These are phyloP conservation scores for Hecatera dysodea DNA, from an alignment of 2,888 invertebrate genomes.

Conservation along the genomic window DNA sequence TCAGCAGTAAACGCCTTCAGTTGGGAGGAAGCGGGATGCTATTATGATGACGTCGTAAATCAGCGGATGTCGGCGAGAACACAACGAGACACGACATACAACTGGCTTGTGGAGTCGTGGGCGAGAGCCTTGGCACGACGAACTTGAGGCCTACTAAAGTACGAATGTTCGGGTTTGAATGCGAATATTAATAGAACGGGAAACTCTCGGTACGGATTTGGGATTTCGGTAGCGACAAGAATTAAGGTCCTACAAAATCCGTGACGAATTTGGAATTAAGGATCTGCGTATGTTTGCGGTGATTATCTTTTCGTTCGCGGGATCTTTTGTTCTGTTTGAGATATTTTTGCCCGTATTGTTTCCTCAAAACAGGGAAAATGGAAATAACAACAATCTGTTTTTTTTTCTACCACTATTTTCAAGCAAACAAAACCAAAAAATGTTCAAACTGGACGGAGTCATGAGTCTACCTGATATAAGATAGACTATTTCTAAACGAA, in stretches of 20 bases:
- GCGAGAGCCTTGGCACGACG: conserved; percentile 72
- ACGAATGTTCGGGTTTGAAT: conserved; percentile 19
- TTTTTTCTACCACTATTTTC: too few relatives aligned
- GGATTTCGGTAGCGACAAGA: not conserved
- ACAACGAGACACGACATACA: conserved; percentile 74
- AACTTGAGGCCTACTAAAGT: conserved; percentile 57
- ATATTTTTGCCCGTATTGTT: too few relatives aligned
- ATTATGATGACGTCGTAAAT: conserved; percentile 77
- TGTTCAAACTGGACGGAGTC: not conserved
- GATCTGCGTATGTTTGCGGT: not conserved
- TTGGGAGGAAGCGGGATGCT: conserved; percentile 80
- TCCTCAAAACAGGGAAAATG: too few relatives aligned
- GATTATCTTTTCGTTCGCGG: not conserved
- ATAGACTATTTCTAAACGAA: not conserved
- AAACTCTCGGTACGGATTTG: not conserved
- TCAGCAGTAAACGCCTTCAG: conserved; percentile 71
- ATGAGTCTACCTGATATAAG: too few relatives aligned
- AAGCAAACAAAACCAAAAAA: too few relatives aligned
- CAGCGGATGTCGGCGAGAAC: conserved; percentile 88
- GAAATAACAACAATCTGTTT: too few relatives aligned
- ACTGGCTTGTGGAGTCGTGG: conserved; percentile 69
- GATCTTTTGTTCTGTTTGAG: not conserved
- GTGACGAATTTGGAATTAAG: not conserved
- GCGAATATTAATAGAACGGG: conserved; percentile 11
- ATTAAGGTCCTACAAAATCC: not conserved